Conservation (phyloP, 2,888 invertebrate species). For the Eupithecia exiguata region DNA sequence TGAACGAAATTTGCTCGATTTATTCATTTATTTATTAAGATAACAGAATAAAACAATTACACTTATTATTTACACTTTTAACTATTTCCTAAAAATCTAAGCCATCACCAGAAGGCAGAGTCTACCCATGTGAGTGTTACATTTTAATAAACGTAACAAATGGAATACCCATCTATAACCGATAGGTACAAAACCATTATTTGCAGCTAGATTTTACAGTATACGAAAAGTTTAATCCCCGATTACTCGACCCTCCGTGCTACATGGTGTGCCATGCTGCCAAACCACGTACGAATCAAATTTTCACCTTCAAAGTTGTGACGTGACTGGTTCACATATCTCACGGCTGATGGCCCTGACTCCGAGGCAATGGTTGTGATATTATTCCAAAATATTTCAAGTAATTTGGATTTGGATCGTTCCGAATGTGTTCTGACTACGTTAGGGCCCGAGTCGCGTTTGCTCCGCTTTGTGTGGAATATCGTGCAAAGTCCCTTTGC, state of each 20-base stretch:
- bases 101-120: too few relatives aligned
- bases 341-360: conserved; percentile 28
- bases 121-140: too few relatives aligned
- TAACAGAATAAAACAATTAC: too few relatives aligned
- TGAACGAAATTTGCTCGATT: not conserved
- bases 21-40: too few relatives aligned
- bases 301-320: conserved; percentile 55
- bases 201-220: not conserved
- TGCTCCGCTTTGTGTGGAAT: not conserved
- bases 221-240: not conserved
- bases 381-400: not conserved
- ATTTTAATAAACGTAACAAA: not conserved
- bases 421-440: not conserved
- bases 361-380: not conserved
- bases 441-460: not conserved
- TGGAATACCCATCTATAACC: not conserved
- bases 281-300: conserved; percentile 47
- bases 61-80: too few relatives aligned
- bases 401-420: too few relatives aligned
- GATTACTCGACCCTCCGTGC: not conserved
- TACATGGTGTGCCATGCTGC: conserved; percentile 24
- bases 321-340: conserved; percentile 61
- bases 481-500: not conserved
- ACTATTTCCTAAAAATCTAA: too few relatives aligned
- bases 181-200: not conserved